Base-by-base conservation (phyloP, 2,888 invertebrate genomes). In the Lysandra coridon region DNA sequence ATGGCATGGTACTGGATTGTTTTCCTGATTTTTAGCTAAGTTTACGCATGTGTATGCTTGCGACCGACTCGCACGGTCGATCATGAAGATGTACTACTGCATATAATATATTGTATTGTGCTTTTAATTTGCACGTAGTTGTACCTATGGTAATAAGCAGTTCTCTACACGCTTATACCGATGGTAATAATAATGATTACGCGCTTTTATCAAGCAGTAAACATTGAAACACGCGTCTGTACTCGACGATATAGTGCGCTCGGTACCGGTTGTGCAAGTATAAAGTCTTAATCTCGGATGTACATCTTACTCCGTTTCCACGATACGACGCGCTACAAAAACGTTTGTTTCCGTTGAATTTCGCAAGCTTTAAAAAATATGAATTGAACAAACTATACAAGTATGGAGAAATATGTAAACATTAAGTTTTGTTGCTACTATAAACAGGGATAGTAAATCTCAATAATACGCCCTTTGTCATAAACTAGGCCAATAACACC, bases 241-340 rank as follows among this genome's bases (percentile, higher is more conserved):
- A 76, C 33, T 5, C 33, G 76, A 33, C 74, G 53, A 49, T 33
- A 33, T 23, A 30, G 3, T 57, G 53, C 57, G 53, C 76, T 76
- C 3, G 49, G 74, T 44, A 76, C 75, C 49, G 75, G 75, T 53
- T 57, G 30, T 75, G 53, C 33, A 30, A 33, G 53, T 23, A n/a
- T 49, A 49, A 69, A 69, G 69, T 69, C 69, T 69, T 33, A 69
- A 69, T 69, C 69, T 69, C 33, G 23, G 69, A 69, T 69, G 33
- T 76, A 76, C 53, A 74, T 74, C 74, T 74, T 44, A 74, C 33
- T 33, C 69, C 33, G 33, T 69, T 37, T 37, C 69, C 30, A 33
- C 69, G 69, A 37, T 37, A 69, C 33, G 12, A 1, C 14, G 33
- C 33, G 33, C 33, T 33, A 5, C 5, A 30, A 69, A 33, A 7